phyloP scores from a whole-genome alignment of 1,140 invertebrate genomes.

The Drosophila seguyi region DNA sequence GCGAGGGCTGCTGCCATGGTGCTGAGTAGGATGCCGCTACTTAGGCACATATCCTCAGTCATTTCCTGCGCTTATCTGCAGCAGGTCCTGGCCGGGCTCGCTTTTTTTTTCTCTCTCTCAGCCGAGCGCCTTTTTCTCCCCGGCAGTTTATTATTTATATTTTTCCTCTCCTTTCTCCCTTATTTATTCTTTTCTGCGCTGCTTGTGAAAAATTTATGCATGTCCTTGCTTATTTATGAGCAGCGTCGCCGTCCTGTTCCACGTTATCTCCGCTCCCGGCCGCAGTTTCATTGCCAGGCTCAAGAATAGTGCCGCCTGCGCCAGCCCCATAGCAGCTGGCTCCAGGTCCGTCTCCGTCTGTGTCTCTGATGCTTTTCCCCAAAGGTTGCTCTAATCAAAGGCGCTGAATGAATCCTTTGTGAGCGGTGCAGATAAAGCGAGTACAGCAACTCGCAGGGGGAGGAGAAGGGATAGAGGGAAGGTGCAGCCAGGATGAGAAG shows the following conservation, averaged over 20 bases:
- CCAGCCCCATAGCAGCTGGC: conserved; percentile 5
- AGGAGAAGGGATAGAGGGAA: background rate
- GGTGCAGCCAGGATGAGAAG: conserved; percentile 60
- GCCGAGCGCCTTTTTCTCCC: conserved; percentile 18
- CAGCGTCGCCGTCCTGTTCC: conserved; percentile 64
- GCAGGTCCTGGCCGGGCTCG: conserved; percentile 29
- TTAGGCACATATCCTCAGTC: conserved; percentile 80
- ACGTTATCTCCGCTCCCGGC: conserved; percentile 72
- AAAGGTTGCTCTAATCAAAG: conserved; percentile 84
- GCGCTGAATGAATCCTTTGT: conserved; percentile 84
- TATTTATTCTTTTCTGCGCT: conserved; percentile 60
- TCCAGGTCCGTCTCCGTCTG: conserved; percentile 2
- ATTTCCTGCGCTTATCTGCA: conserved; percentile 80
- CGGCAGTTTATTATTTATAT: conserved; percentile 76
- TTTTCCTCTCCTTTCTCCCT: conserved; percentile 37
- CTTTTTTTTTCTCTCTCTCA: background rate
- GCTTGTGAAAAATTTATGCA: conserved; percentile 82
- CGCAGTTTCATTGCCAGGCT: conserved; percentile 80
- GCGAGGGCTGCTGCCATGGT: conserved; percentile 6
- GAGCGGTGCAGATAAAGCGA: conserved; percentile 75
- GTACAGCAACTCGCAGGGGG: conserved; percentile 36
- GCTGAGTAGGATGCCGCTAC: conserved; percentile 70
- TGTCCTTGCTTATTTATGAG: conserved; percentile 84
- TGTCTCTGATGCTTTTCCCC: conserved; percentile 43
- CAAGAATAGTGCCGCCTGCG: conserved; percentile 52